Base-by-base conservation (phyloP, 2,888 invertebrate genomes). In the Cosmopolites sordidus region DNA sequence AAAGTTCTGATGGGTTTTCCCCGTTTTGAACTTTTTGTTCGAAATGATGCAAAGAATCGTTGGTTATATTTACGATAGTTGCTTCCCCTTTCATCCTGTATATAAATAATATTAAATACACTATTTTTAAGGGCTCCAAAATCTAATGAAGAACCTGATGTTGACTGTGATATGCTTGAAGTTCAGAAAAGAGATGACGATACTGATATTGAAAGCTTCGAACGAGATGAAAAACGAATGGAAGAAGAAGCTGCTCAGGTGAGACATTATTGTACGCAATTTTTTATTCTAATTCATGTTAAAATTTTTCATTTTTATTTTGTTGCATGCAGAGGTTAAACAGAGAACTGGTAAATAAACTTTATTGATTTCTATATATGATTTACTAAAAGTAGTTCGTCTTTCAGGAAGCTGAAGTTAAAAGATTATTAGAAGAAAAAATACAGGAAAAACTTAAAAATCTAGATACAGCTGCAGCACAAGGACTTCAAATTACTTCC, bases 141-240 rank as follows among this genome's bases (percentile, higher is more conserved):
- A 58, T 59, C 62, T 55, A 64, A 62, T 49, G 66, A 64, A 49
- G 70, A 70, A 52, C 57, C 64, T 38, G 69, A 71, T 55, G 58
- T 69, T 58, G 71, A 71, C 71, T 74, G 73, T 70, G 72, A 73
- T 68, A 74, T 73, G 72, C 63, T 66, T 17, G 72, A 73, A 60
- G 62, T 70, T 44, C 62, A 59, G 41, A 59, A 61, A 43, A 58
- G 63, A 22, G 72, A 73, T 44, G 74, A 75, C 46, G 76, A 75
- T 49, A 72, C 72, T 11, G 72, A 78, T 61, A 66, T 77, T 16
- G 75, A 78, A 59, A 76, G 75, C 59, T 80, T 80, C 63, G 79
- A 80, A 63, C 71, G 75, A 42, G 78, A 79, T 45, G 80, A 80
- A 62, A 72, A 73, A 56, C 62, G 73, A 51, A 76, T 78, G 68